Percentiles rank a stretch among this genome's conserved stretches.
Conservation (phyloP, 2,888 invertebrate species). For the Apotomis betuletana region DNA sequence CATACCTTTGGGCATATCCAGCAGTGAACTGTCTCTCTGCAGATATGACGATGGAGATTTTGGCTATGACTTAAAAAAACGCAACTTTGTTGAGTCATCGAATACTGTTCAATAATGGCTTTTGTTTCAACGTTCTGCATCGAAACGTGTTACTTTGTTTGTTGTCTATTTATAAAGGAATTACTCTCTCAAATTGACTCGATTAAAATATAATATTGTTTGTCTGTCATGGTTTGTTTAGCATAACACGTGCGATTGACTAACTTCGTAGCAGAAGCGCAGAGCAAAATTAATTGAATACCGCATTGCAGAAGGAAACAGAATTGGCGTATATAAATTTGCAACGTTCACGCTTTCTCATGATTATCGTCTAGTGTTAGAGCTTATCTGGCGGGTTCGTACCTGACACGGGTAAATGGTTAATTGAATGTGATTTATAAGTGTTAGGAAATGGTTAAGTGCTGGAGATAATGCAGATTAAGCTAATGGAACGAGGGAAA, state of each 20-base stretch:
- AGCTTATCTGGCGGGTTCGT: slow-evolving; percentile 7
- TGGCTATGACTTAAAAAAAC: too few species aligned
- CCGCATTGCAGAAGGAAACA: slow-evolving; percentile 32
- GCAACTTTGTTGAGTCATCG: too few species aligned
- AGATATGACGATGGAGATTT: too few species aligned
- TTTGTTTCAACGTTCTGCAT: too few species aligned
- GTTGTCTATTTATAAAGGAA: too few species aligned
- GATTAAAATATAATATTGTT: neutral
- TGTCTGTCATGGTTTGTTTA: neutral
- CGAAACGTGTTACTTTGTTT: too few species aligned
- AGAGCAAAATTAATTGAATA: slow-evolving; percentile 23
- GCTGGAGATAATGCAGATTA: slow-evolving; percentile 5
- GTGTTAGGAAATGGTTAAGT: slow-evolving; percentile 19
- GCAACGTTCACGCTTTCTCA: slow-evolving; percentile 32
- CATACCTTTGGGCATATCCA: too few species aligned
- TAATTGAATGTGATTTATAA: slow-evolving; percentile 21
- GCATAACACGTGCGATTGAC: slow-evolving; percentile 6
- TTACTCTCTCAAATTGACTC: neutral
- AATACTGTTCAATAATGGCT: too few species aligned
- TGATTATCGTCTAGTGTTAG: slow-evolving; percentile 18
- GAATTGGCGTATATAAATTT: slow-evolving; percentile 31
- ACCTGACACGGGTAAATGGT: slow-evolving; percentile 16
- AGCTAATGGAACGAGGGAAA: slow-evolving; percentile 8
- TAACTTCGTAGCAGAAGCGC: slow-evolving; percentile 13
- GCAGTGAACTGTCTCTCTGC: too few species aligned